Evolutionary conservation across 2,113 vertebrate genomes (phyloP).

Genomic region (Platycercus adscitus): DNA sequence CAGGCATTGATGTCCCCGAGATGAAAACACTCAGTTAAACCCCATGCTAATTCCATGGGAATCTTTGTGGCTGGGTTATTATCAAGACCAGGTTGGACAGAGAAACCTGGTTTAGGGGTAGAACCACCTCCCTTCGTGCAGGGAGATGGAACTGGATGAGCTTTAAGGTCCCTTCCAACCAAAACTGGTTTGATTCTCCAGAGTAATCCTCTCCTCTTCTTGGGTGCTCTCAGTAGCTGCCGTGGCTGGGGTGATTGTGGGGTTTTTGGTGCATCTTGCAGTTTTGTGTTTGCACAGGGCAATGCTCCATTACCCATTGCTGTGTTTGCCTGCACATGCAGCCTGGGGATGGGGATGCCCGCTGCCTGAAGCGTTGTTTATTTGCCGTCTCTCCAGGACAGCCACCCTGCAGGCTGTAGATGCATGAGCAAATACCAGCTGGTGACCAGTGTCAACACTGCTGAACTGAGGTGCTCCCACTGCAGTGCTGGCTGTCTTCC

Average conservation of each 20-base stretch:
- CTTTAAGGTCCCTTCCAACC: not conserved
- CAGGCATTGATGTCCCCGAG: not conserved
- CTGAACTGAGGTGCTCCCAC: not conserved
- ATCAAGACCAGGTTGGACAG: not conserved
- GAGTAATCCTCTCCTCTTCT: not conserved
- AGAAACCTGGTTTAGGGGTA: not conserved
- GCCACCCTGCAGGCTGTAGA: not conserved
- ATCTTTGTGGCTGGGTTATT: not conserved
- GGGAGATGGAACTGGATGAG: not conserved
- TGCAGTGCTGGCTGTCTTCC: not conserved
- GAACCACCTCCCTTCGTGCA: not conserved
- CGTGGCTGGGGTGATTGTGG: rapidly evolving
- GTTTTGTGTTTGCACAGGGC: not conserved
- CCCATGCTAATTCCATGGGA: not conserved
- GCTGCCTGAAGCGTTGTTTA: not conserved
- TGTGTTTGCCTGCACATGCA: not conserved
- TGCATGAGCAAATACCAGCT: not conserved
- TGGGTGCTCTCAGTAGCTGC: not conserved
- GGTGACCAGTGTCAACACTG: not conserved
- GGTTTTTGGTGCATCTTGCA: not conserved
- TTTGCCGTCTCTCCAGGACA: rapidly evolving
- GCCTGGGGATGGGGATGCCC: not conserved
- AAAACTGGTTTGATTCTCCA: not conserved
- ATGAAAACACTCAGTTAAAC: not conserved
- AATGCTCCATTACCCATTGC: not conserved